Percentiles rank a stretch among this genome's conserved stretches.
Conservation (phyloP, 2,888 invertebrate genomes). For the Meloe dianella region DNA sequence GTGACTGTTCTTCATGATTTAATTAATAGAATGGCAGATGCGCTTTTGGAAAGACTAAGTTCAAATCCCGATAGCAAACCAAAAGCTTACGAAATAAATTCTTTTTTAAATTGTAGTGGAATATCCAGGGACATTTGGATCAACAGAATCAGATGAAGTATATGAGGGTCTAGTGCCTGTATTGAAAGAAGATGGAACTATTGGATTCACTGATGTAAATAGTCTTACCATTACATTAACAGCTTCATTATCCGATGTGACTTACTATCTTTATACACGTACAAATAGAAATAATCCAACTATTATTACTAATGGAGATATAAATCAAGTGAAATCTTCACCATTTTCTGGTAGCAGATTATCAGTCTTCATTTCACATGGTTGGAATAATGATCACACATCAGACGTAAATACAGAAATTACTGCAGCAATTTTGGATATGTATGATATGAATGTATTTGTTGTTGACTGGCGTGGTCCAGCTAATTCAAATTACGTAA, state of each 20-base stretch:
- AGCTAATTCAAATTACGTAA: slow-evolving; percentile 40
- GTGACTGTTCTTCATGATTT: too few species aligned
- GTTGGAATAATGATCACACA: slow-evolving; percentile 46
- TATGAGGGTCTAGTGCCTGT: not conserved
- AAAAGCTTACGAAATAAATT: too few species aligned
- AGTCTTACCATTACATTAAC: slow-evolving; percentile 7
- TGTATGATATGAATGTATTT: slow-evolving; percentile 50
- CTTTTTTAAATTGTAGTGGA: not conserved
- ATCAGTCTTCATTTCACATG: slow-evolving; percentile 50
- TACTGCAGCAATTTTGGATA: slow-evolving; percentile 38
- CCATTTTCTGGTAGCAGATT: slow-evolving; percentile 35
- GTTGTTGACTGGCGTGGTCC: slow-evolving; percentile 49
- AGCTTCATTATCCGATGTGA: slow-evolving; percentile 38
- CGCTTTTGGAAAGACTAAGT: too few species aligned
- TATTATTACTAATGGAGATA: slow-evolving; percentile 28
- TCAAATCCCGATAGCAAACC: not conserved
- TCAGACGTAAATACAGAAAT: slow-evolving; percentile 43
- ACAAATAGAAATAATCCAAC: slow-evolving; percentile 29
- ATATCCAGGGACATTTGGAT: not conserved
- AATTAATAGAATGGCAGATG: too few species aligned
- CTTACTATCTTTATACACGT: slow-evolving; percentile 41
- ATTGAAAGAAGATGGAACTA: slow-evolving; percentile 9
- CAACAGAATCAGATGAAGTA: not conserved
- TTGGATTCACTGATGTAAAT: slow-evolving; percentile 19
- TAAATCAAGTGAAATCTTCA: slow-evolving; percentile 25